phyloP scores from a whole-genome alignment of 2,113 vertebrate genomes.

The Phyllostomus hastatus region DNA sequence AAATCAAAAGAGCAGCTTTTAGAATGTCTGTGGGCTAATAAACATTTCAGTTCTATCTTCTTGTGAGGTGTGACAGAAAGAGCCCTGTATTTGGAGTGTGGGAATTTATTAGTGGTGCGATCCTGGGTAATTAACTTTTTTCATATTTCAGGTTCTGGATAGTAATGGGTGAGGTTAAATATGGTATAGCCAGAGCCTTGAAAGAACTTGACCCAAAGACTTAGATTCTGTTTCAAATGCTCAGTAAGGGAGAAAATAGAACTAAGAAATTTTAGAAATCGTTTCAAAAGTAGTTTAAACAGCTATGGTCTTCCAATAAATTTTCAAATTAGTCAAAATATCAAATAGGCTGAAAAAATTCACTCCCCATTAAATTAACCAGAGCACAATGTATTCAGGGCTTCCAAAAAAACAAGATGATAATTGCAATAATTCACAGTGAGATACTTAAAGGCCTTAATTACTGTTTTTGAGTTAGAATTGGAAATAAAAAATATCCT shows the following conservation, averaged over 20 bases:
- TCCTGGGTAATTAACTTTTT: background rate
- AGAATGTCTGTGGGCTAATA: background rate
- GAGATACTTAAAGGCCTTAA: background rate
- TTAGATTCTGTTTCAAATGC: background rate
- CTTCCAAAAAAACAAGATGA: background rate
- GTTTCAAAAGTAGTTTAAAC: background rate
- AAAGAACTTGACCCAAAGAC: background rate
- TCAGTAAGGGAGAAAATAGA: background rate
- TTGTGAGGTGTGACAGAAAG: background rate
- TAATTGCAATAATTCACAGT: background rate
- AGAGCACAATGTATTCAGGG: background rate
- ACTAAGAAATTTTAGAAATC: background rate
- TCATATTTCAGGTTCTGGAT: background rate
- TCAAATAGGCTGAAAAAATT: background rate
- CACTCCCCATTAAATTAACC: background rate
- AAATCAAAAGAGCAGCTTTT: background rate
- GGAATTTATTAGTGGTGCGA: background rate
- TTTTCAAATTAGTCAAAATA: background rate
- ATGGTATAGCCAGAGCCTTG: background rate
- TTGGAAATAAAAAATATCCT: background rate
- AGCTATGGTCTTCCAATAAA: background rate
- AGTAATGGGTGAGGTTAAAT: background rate
- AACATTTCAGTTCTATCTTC: background rate
- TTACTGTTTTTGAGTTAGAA: background rate
- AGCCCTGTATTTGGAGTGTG: background rate